Conservation (phyloP, 1,140 invertebrate genomes). For the Drosophila baimaii region DNA sequence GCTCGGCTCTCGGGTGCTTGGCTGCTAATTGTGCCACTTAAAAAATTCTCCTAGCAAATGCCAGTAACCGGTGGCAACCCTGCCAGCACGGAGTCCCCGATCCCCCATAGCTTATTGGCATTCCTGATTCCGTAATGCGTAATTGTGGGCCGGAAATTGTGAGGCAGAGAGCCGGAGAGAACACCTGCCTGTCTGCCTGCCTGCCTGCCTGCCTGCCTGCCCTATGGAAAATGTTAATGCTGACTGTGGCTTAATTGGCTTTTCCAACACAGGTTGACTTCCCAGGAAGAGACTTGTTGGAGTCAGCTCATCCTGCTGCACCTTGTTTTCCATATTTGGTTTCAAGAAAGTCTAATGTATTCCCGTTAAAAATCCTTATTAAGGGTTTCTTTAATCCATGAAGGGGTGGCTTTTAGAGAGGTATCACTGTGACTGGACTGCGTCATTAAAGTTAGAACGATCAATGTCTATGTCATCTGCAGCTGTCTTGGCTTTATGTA, state of each 20-base stretch:
- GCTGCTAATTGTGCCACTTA: constrained; percentile 40
- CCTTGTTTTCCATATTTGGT: neutral
- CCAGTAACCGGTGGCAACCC: constrained; percentile 32
- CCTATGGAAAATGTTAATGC: constrained; percentile 75
- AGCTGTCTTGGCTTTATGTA: constrained; percentile 56
- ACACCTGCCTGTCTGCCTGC: constrained; percentile 50
- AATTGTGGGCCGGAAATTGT: constrained; percentile 48
- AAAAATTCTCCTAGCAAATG: constrained; percentile 38
- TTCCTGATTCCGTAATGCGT: constrained; percentile 64
- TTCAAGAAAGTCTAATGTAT: neutral
- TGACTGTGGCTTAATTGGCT: constrained; percentile 58
- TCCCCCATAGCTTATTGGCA: neutral
- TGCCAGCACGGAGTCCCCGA: constrained; percentile 32
- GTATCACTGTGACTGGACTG: constrained; percentile 34
- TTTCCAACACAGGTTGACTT: constrained; percentile 54
- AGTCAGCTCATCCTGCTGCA: neutral
- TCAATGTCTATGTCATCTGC: constrained; percentile 52
- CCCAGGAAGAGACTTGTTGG: neutral
- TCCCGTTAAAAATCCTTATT: no score
- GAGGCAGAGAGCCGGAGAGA: constrained; percentile 20
- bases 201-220: no score
- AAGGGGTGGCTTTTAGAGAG: constrained; percentile 18
- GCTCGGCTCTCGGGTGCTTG: constrained; percentile 27
- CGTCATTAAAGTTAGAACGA: constrained; percentile 23
- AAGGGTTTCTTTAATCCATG: neutral